Base-by-base conservation (phyloP, 1,140 invertebrate genomes). In the Zaprionus davidi region DNA sequence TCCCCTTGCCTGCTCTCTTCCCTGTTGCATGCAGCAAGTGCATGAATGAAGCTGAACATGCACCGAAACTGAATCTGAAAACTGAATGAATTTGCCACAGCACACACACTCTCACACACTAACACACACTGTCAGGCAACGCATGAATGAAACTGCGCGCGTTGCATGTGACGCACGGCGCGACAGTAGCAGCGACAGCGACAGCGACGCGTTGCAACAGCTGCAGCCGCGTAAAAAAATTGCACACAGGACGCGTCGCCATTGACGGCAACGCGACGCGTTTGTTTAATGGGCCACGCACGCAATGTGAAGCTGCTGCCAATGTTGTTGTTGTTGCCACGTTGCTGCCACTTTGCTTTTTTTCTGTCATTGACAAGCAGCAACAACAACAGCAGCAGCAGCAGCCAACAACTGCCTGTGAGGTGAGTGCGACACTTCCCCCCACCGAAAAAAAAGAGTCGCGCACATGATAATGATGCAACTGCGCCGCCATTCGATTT, bases 211-310 rank as follows among this genome's bases (percentile, higher is more conserved):
- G 67, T 66, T 76, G 73, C 73, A 76, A 65, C 68, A 76, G 60
- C 73, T 65, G 68, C 65, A n/a, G 53, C 55, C 49, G 51, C 53
- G 44, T 28, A 70, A 60, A 59, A 63, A 66, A 49, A 53, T 36
- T 12, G 26, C 15, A 36, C 5, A 17, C 17, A 38, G 56, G 68
- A 49, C 67, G 60, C 67, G 60, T 46, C 46, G 65, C 65, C 64
- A 70, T 78, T 67, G 79, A 80, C 69, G 57, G 67, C 57, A 26
- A 65, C 26, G 71, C 79, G 78, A 53, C 81, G 59, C 81, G 82
- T 74, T 84, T 85, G 82, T 81, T 85, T 84, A 85, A 85, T 85
- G 82, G 78, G 82, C 79, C 82, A 86, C 80, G 80, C 83, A 88
- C 71, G 78, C 75, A 76, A 77, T 58, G 77, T 62, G 78, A 56